These are phyloP conservation scores for Hyla sarda DNA, from an alignment of 2,113 vertebrate species.

Conservation along the genomic window DNA sequence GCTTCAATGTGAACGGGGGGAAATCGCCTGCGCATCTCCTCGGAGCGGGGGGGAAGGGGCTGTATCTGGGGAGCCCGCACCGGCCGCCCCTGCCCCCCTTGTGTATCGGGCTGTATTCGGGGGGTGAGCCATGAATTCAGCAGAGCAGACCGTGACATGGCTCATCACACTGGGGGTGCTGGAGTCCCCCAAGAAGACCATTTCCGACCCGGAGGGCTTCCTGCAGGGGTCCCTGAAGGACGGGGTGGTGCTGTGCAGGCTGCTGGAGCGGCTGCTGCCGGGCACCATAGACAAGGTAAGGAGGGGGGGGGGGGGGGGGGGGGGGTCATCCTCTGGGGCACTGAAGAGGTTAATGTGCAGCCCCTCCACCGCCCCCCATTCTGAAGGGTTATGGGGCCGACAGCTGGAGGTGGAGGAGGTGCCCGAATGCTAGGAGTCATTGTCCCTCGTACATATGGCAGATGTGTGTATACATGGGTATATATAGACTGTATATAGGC, in stretches of 20 bases:
- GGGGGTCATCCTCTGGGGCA: not conserved
- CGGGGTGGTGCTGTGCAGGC: conserved; percentile 89
- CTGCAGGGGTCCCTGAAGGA: conserved; percentile 89
- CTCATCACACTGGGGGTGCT: conserved; percentile 93
- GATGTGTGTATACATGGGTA: not conserved
- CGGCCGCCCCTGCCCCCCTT: conserved; percentile 15
- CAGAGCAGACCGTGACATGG: conserved; percentile 97
- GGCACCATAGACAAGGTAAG: conserved; percentile 90
- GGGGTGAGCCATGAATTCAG: conserved; percentile 87
- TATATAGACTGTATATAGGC: not conserved
- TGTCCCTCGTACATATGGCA: not conserved
- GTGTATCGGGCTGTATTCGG: conserved; percentile 63
- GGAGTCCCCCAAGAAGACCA: conserved; percentile 94
- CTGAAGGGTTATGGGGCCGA: conserved; percentile 32
- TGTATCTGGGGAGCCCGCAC: conserved; percentile 3
- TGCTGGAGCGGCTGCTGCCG: conserved; percentile 93
- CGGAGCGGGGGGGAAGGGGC: conserved; percentile 41
- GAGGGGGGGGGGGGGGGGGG: conserved; percentile 67
- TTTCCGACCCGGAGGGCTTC: conserved; percentile 92
- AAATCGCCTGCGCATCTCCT: conserved; percentile 48
- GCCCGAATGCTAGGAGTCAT: conserved; percentile 4
- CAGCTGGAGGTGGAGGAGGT: conserved; percentile 43
- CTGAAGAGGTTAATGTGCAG: conserved; percentile 27
- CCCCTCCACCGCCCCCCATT: not conserved
- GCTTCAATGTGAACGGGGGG: conserved; percentile 66